A percentile compares a stretch with the other conserved stretches of the same genome.
These are phyloP conservation scores for Lucilia sericata DNA, from an alignment of 1,140 invertebrate species.

Conservation along the genomic window DNA sequence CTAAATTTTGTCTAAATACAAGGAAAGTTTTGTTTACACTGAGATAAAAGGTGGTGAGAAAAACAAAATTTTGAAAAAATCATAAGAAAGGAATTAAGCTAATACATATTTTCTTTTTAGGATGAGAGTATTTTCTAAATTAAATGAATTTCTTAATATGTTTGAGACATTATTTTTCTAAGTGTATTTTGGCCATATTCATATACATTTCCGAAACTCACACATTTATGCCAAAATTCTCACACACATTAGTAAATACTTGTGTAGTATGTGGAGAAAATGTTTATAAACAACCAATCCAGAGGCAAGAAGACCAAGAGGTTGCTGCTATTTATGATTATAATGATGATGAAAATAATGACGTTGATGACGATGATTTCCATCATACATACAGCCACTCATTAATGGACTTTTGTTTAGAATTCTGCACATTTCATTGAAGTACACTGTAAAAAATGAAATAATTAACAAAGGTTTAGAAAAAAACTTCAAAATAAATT, in stretches of 20 bases:
- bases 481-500: no score
- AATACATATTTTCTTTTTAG: no score
- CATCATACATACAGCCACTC: background rate
- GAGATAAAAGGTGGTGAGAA: background rate
- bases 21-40: background rate
- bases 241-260: background rate
- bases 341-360: background rate
- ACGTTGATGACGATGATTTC: background rate
- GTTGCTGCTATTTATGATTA: background rate
- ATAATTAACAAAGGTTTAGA: no score
- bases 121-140: no score
- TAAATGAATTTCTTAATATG: no score
- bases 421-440: no score
- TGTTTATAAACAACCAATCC: background rate
- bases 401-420: no score
- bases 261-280: background rate
- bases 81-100: no score
- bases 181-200: background rate
- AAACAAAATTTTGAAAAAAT: no score
- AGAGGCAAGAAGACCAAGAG: background rate
- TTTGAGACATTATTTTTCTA: background rate
- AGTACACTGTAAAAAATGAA: no score
- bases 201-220: background rate
- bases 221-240: background rate
- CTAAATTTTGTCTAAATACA: no score